Percentiles rank a stretch among this genome's conserved stretches.
Conservation (phyloP, 2,113 vertebrate species). For the Solea solea region DNA sequence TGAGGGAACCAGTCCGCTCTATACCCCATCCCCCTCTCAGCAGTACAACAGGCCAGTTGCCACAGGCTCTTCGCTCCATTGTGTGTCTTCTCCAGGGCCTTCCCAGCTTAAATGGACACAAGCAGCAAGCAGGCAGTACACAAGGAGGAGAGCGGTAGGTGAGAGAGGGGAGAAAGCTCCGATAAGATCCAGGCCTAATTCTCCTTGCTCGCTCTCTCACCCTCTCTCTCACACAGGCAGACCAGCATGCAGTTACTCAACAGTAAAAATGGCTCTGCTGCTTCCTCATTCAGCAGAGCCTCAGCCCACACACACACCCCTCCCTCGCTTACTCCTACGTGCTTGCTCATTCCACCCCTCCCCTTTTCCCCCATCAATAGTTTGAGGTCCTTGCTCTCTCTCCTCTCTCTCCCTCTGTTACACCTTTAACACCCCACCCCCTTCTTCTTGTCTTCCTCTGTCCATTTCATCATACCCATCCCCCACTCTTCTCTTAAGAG, state of each 20-base stretch:
- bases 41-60: slow-evolving; percentile 84
- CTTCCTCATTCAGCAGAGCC: slow-evolving; percentile 83
- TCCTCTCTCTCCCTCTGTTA: slow-evolving; percentile 39
- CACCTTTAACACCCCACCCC: slow-evolving; percentile 73
- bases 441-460: slow-evolving; percentile 63
- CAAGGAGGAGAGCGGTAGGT: slow-evolving; percentile 21
- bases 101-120: slow-evolving; percentile 70
- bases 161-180: slow-evolving; percentile 50
- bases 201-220: slow-evolving; percentile 60
- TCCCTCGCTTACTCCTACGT: slow-evolving; percentile 53
- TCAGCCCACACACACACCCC: slow-evolving; percentile 80
- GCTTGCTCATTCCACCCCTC: slow-evolving; percentile 68
- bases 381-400: slow-evolving; percentile 63
- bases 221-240: slow-evolving; percentile 59
- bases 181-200: slow-evolving; percentile 61
- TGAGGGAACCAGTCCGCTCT: slow-evolving; percentile 82
- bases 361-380: slow-evolving; percentile 71
- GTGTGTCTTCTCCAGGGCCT: slow-evolving; percentile 77
- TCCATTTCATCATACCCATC: slow-evolving; percentile 74
- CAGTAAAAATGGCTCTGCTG: slow-evolving; percentile 85
- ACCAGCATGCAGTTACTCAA: slow-evolving; percentile 82
- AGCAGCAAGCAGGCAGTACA: slow-evolving; percentile 36
- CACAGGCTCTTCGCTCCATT: slow-evolving; percentile 83
- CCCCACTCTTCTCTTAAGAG: slow-evolving; percentile 66
- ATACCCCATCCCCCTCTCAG: slow-evolving; percentile 84